A percentile compares a stretch with the other conserved stretches of the same genome.
Conservation (phyloP, 2,888 invertebrate species). For the Beris chalybata region DNA sequence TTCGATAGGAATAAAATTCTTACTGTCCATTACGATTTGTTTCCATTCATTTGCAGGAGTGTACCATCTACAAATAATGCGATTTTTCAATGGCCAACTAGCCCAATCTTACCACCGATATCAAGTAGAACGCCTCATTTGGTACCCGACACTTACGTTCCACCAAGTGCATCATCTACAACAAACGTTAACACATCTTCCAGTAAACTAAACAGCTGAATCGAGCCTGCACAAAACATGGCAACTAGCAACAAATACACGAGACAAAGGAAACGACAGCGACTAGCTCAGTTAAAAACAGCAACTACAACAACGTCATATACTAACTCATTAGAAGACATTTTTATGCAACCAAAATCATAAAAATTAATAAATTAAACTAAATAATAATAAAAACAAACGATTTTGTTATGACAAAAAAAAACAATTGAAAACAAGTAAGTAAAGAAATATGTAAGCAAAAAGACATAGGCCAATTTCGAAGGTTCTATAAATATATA, state of each 20-base stretch:
- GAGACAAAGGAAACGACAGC: conserved; percentile 48
- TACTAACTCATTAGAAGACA: conserved; percentile 28
- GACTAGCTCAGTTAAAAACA: conserved; percentile 13
- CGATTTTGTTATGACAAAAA: conserved; percentile 40
- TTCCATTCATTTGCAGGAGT: conserved; percentile 56
- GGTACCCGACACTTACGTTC: conserved; percentile 67
- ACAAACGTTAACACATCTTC: conserved; percentile 53
- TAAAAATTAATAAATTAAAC: conserved; percentile 18
- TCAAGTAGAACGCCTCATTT: conserved; percentile 72
- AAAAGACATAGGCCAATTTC: conserved; percentile 38
- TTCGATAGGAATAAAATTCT: neutral
- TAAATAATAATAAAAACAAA: conserved; percentile 19
- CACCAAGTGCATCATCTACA: conserved; percentile 36
- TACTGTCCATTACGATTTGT: neutral
- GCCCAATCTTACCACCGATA: conserved; percentile 73
- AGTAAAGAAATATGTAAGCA: conserved; percentile 33
- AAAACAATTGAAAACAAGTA: conserved; percentile 28
- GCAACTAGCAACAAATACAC: conserved; percentile 49
- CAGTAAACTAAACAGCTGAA: conserved; percentile 57
- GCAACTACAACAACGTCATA: conserved; percentile 17
- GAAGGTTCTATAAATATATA: conserved; percentile 36
- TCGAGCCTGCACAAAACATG: conserved; percentile 47
- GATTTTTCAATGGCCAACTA: conserved; percentile 79
- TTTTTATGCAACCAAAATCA: conserved; percentile 25
- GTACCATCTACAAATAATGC: conserved; percentile 62